A percentile compares a stretch with the other conserved stretches of the same genome.
Evolutionary conservation across 2,888 invertebrate genomes (phyloP).

Genomic region (Luperina nickerlii): DNA sequence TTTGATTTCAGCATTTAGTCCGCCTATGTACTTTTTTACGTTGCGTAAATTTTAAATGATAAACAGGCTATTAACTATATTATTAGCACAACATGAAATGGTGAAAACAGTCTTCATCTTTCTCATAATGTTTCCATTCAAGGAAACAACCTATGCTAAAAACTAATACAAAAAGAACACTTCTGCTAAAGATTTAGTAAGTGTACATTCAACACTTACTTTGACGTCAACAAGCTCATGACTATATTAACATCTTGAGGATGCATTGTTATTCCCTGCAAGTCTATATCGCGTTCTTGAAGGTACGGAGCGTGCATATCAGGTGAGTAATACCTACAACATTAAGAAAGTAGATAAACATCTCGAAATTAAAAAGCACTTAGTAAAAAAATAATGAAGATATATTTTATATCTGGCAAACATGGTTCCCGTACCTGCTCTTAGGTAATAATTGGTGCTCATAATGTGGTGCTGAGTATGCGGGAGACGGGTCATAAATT

Average conservation of each 20-base stretch:
- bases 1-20: not conserved
- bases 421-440: slow-evolving; percentile 66
- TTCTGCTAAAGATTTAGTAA: slow-evolving; percentile 5
- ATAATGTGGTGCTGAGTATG: slow-evolving; percentile 64
- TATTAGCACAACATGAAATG: not conserved
- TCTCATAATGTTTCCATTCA: not conserved
- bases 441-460: slow-evolving; percentile 59
- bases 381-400: not conserved
- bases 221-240: slow-evolving; percentile 74
- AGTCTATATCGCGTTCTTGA: slow-evolving; percentile 72
- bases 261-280: slow-evolving; percentile 73
- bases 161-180: not conserved
- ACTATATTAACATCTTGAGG: slow-evolving; percentile 84
- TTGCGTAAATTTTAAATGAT: too few relatives aligned
- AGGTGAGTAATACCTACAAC: slow-evolving; percentile 70
- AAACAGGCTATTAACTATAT: not conserved
- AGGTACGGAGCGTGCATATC: slow-evolving; percentile 62
- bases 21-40: not conserved
- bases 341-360: slow-evolving; percentile 26
- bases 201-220: slow-evolving; percentile 71
- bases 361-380: slow-evolving; percentile 1
- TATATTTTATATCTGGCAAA: not conserved
- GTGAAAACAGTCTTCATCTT: not conserved
- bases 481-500: slow-evolving; percentile 68
- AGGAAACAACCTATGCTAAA: not conserved